These are phyloP conservation scores for Tenthredo notha DNA, from an alignment of 2,888 invertebrate genomes.

Conservation along the genomic window DNA sequence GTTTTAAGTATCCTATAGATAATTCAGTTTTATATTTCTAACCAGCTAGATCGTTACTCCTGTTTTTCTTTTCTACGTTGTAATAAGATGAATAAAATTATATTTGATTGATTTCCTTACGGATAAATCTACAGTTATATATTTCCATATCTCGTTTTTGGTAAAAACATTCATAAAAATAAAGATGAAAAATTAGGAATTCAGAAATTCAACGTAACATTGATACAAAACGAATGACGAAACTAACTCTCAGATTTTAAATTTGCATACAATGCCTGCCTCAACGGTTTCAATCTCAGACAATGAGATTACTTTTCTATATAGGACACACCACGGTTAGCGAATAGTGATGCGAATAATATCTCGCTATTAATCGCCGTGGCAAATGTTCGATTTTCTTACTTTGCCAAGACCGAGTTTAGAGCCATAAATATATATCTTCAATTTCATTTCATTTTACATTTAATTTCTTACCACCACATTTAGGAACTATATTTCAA, in stretches of 20 bases:
- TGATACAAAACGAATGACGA: conserved; percentile 10
- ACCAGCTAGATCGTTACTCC: background rate
- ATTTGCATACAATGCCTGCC: conserved; percentile 65
- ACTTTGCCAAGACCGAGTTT: background rate
- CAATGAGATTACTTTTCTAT: conserved; percentile 54
- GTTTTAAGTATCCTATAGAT: background rate
- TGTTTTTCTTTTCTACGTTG: background rate
- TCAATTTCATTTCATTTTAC: background rate
- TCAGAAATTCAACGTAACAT: background rate
- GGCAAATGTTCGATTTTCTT: conserved; percentile 2
- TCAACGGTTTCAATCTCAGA: conserved; percentile 57
- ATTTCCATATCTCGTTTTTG: background rate
- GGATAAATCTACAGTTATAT: background rate
- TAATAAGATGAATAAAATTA: background rate
- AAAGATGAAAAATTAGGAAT: conserved; percentile 19
- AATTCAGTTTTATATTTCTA: background rate
- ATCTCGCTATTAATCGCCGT: conserved; percentile 55
- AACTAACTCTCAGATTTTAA: background rate
- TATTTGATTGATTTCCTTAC: background rate
- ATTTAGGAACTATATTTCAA: background rate
- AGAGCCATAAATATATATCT: background rate
- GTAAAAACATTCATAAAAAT: background rate
- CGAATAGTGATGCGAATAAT: conserved; percentile 65
- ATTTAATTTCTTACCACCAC: background rate
- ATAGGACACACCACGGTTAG: conserved; percentile 44